A percentile compares a stretch with the other conserved stretches of the same genome.
phyloP scores from a whole-genome alignment of 2,797 vertebrate species.

The Oryzias dopingdopingensis region DNA sequence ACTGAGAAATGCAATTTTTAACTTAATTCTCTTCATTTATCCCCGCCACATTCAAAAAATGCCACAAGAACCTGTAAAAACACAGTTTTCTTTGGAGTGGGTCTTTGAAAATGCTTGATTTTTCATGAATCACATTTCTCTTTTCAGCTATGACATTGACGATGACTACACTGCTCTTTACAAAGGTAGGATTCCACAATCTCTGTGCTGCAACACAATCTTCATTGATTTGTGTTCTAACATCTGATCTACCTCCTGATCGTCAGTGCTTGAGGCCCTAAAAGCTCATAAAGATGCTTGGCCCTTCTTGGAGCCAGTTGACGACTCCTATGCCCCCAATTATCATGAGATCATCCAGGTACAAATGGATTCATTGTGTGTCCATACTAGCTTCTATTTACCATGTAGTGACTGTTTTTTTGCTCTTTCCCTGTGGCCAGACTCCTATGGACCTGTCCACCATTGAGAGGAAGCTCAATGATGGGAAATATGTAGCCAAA shows the following conservation, averaged over 20 bases:
- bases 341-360: conserved; percentile 98
- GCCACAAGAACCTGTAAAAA: too few species aligned
- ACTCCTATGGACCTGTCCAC: conserved; percentile 98
- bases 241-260: conserved; percentile 6
- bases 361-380: conserved; percentile 22
- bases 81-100: too few species aligned
- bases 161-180: conserved; percentile 97
- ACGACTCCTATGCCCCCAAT: conserved; percentile 96
- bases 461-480: conserved; percentile 93
- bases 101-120: neutral
- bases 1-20: too few species aligned
- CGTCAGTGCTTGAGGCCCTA: conserved; percentile 90
- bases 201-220: conserved; percentile 8
- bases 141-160: conserved; percentile 91
- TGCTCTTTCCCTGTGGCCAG: conserved; percentile 58
- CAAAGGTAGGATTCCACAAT: conserved; percentile 83
- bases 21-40: too few species aligned
- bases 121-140: conserved; percentile 22
- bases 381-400: neutral
- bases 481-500: conserved; percentile 91
- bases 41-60: too few species aligned
- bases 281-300: conserved; percentile 97
- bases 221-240: neutral
- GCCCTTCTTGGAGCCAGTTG: conserved; percentile 97
- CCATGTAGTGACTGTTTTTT: neutral